Conservation (phyloP, 2,888 invertebrate species). For the Sinohyriopsis cumingii region DNA sequence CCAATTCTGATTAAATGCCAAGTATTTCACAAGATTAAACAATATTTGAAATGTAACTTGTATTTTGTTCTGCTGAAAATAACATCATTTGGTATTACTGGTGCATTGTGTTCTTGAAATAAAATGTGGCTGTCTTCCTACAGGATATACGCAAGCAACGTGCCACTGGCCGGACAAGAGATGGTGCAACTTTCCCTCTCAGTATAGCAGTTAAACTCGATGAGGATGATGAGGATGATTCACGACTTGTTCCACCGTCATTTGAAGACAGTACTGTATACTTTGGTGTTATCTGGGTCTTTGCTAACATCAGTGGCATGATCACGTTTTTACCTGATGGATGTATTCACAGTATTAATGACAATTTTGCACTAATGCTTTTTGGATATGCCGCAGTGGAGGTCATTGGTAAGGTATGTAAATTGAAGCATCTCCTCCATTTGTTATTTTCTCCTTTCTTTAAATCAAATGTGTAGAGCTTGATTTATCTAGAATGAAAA, state of each 20-base stretch:
- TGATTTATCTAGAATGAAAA: neutral
- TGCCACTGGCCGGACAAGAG: slow-evolving; percentile 79
- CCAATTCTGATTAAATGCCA: too few relatives aligned
- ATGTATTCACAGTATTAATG: slow-evolving; percentile 79
- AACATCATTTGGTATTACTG: neutral
- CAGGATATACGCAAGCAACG: slow-evolving; percentile 77
- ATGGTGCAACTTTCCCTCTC: slow-evolving; percentile 79
- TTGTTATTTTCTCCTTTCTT: neutral
- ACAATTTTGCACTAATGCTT: slow-evolving; percentile 79
- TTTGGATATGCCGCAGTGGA: slow-evolving; percentile 79
- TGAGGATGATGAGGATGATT: slow-evolving; percentile 28
- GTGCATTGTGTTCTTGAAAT: too few relatives aligned
- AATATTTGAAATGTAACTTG: too few relatives aligned
- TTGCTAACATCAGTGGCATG: slow-evolving; percentile 79
- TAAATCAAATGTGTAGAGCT: neutral
- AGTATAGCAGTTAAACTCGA: slow-evolving; percentile 55
- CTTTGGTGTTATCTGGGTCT: slow-evolving; percentile 70
- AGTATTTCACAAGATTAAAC: too few relatives aligned
- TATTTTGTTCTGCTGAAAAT: too few relatives aligned
- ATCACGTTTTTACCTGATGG: slow-evolving; percentile 79
- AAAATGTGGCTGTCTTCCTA: neutral
- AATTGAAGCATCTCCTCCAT: neutral
- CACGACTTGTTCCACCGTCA: neutral
- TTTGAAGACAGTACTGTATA: slow-evolving; percentile 37
- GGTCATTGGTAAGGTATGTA: slow-evolving; percentile 75